phyloP scores from a whole-genome alignment of 2,113 vertebrate genomes.

The Triplophysa siluroides region DNA sequence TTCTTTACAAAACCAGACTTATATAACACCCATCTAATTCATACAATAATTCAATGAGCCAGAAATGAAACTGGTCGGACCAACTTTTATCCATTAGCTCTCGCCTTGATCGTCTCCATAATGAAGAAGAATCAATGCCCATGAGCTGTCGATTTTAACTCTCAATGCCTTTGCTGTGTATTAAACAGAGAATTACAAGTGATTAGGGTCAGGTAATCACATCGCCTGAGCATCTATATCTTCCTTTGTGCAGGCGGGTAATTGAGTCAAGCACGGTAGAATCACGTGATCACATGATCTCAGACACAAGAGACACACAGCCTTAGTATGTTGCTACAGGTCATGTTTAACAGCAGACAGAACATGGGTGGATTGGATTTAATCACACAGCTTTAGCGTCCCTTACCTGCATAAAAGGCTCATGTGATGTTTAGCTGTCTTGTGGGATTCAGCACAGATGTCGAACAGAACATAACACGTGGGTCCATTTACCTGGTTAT shows the following conservation, averaged over 20 bases:
- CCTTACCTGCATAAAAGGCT: background rate
- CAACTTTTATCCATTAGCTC: conserved; percentile 68
- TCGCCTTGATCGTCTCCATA: conserved; percentile 65
- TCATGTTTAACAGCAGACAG: background rate
- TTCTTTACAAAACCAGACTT: conserved; percentile 58
- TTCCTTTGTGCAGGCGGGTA: conserved; percentile 40
- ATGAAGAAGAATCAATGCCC: conserved; percentile 72
- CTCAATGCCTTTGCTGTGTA: conserved; percentile 54
- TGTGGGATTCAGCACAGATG: conserved; percentile 16
- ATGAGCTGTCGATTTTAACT: conserved; percentile 60
- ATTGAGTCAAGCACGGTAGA: conserved; percentile 50
- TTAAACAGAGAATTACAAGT: conserved; percentile 67
- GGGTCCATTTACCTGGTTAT: background rate
- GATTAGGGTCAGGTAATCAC: conserved; percentile 72
- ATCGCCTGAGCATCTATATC: conserved; percentile 51
- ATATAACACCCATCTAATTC: conserved; percentile 66
- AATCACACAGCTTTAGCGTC: conserved; percentile 13
- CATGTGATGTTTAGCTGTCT: conserved; percentile 12
- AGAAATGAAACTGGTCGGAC: conserved; percentile 71
- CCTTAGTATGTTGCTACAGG: conserved; percentile 17
- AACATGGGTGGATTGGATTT: background rate
- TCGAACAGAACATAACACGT: background rate
- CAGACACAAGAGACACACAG: conserved; percentile 42
- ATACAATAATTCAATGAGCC: conserved; percentile 71
- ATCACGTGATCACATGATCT: conserved; percentile 25